Base-by-base conservation (phyloP, 2,888 invertebrate genomes). In the Philonicus albiceps region DNA sequence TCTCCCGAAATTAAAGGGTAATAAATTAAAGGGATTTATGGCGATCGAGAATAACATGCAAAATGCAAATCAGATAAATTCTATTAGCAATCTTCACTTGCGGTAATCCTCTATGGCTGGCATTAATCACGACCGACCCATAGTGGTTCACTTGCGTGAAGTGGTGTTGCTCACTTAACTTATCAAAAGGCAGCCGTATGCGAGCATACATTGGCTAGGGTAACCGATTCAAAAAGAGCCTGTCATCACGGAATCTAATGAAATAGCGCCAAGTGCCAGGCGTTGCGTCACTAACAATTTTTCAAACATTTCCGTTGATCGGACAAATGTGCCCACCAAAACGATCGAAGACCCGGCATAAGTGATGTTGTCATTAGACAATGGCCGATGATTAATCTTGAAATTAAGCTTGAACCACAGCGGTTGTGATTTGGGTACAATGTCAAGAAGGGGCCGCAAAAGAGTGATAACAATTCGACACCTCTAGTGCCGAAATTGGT, bases 61-160 rank as follows among this genome's bases (percentile, higher is more conserved):
- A 37, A 27, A 78, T 78, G 49, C 78, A 78, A 78, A 78, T 22
- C 22, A 53, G 78, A 53, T 53, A 78, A 78, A 76, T 43, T 76
- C 76, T 76, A 76, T 76, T 76, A 37, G 11, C 76, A 76, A 43
- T 43, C 19, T 22, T 43, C 49, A 49, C 30, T 43, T 78, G 49
- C 16, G 78, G 30, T 16, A 78, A 78, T 22, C 27, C 27, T 30
- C 16, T n/a, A 22, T 30, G 30, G 16, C 22, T 30, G 30, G 13
- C 16, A 78, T 78, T 78, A 49, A 78, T 78, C 78, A 78, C 43
- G 30, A 22, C 13, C 78, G 22, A n/a, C 49, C 78, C 78, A 78
- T 53, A 78, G 49, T 53, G 49, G 78, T 78, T 16, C 78, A 16
- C 78, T 78, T 31, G 49, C 49, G 27, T 49, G 78, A 78, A 31